Percentiles rank a stretch among this genome's conserved stretches.
Conservation (phyloP, 2,888 invertebrate genomes). For the Tenthredo distinguenda region DNA sequence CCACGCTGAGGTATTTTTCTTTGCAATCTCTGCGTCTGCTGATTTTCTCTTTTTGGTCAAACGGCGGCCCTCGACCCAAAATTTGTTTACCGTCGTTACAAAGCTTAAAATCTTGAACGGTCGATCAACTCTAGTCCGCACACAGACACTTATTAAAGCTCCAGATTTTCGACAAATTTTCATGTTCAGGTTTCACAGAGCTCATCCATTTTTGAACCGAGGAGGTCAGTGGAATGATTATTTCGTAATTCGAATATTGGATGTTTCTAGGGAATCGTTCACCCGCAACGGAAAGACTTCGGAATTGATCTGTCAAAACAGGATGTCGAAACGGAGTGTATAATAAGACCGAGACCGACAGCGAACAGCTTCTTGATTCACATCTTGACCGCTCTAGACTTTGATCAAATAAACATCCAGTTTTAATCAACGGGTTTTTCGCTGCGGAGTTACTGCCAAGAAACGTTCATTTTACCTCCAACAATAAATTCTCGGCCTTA, state of each 20-base stretch:
- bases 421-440: background rate
- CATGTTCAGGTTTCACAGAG: background rate
- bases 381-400: background rate
- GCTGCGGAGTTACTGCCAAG: background rate
- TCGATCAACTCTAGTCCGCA: background rate
- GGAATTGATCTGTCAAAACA: background rate
- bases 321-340: background rate
- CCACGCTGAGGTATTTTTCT: background rate
- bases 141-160: constrained; percentile 6
- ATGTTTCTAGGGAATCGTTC: background rate
- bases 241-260: background rate
- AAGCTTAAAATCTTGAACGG: background rate
- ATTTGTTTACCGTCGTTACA: background rate
- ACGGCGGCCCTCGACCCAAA: background rate
- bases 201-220: background rate
- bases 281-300: background rate
- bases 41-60: background rate
- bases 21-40: background rate
- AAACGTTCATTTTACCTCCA: background rate
- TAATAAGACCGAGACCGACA: background rate
- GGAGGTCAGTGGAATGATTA: background rate
- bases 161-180: background rate
- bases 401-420: constrained; percentile 23
- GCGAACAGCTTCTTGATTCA: background rate
- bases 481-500: background rate